Base-by-base conservation (phyloP, 2,113 vertebrate species). In the Pachypanchax playfairii region DNA sequence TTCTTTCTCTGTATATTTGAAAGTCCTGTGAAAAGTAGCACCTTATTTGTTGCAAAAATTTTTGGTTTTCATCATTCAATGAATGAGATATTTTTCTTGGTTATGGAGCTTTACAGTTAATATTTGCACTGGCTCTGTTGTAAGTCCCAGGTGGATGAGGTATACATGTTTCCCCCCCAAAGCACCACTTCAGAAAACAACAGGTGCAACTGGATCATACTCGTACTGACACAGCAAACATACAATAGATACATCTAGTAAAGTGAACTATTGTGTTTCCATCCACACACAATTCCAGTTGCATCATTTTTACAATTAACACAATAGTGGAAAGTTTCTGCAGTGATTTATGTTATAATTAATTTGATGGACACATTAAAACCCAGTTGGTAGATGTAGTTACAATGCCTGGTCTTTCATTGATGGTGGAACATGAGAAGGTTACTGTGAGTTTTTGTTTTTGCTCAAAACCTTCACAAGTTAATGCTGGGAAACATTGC, bases 391-490 rank as follows among this genome's bases (percentile, higher is more conserved):
- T 50, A 65, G 64, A 66, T 66, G 20, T 83, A 82, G 87, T 87
- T 82, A 86, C 70, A 87, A 74, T 82, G 74, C 63, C 60, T 18
- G 22, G 39, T 41, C 56, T 61, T 62, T 82, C 78, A 76, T 72
- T 76, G 72, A 76, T 69, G 24, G 71, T 75, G 73, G 65, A 53
- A 79, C 80, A 85, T 52, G 31, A 85, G 70, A 65, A 75, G 70
- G 54, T 79, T 78, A 52, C 62, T 25, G 7, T 54, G 38, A 36
- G 35, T 70, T 57, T 58, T 29, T 17, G 57, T 63, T 65, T 72
- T 28, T 61, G 68, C 62, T 51, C 55, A 41, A 48, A 66, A 82
- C 79, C 81, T 84, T 74, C 77, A 79, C 65, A 60, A 58, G 36
- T 52, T 66, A 33, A 70, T 60, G 24, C 59, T 74, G 56, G 72